Percentiles rank a stretch among this genome's conserved stretches.
Conservation (phyloP, 2,113 vertebrate genomes). For the Electrona antarctica region DNA sequence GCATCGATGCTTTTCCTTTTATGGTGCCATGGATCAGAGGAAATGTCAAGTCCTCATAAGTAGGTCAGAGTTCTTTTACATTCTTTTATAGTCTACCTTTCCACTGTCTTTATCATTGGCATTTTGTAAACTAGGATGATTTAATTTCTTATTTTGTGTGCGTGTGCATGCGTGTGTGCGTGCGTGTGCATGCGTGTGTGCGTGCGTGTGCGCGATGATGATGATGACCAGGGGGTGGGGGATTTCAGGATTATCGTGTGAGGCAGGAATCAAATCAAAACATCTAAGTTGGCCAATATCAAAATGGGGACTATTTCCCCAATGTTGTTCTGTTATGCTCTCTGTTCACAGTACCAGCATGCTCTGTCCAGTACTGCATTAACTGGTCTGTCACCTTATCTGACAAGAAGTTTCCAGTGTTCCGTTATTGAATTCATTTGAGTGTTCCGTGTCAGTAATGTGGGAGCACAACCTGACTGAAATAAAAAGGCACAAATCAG, state of each 20-base stretch:
- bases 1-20: neutral
- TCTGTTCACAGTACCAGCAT: constrained; percentile 65
- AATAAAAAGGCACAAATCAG: too few species aligned
- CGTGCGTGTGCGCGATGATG: constrained; percentile 33
- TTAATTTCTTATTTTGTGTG: constrained; percentile 44
- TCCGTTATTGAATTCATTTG: too few species aligned
- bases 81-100: constrained; percentile 35
- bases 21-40: too few species aligned
- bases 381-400: too few species aligned
- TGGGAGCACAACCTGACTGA: too few species aligned
- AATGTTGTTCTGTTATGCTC: constrained; percentile 50
- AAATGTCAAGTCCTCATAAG: too few species aligned
- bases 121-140: constrained; percentile 64
- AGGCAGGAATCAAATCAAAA: constrained; percentile 70
- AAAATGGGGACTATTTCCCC: constrained; percentile 61
- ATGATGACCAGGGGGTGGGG: constrained; percentile 58
- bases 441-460: too few species aligned
- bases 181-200: neutral
- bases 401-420: too few species aligned
- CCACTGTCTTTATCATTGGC: constrained; percentile 48
- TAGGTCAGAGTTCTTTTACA: constrained; percentile 46
- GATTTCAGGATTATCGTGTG: constrained; percentile 68
- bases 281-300: constrained; percentile 63
- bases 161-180: constrained; percentile 1
- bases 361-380: constrained; percentile 48